Percentiles rank a stretch among this genome's conserved stretches.
Conservation (phyloP, 1,140 invertebrate species). For the Eupristina koningsbergeri region DNA sequence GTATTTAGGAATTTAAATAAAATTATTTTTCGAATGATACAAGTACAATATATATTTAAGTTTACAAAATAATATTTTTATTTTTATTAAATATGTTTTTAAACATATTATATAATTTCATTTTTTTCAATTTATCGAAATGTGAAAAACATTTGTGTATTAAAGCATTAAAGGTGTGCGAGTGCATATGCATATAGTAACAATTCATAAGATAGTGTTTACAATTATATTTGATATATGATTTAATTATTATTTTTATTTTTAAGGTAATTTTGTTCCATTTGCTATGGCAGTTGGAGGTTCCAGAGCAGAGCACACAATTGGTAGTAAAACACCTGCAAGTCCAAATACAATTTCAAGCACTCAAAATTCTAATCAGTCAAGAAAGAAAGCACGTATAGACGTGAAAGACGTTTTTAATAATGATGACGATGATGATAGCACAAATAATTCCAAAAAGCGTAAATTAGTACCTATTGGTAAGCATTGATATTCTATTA, state of each 20-base stretch:
- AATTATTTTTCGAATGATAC: too few relatives aligned
- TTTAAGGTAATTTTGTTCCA: slow-evolving; percentile 70
- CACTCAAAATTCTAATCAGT: slow-evolving; percentile 60
- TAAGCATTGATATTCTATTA: slow-evolving; percentile 60
- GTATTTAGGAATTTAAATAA: too few relatives aligned
- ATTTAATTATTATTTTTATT: slow-evolving; percentile 9
- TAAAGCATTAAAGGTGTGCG: too few relatives aligned
- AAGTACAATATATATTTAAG: too few relatives aligned
- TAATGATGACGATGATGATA: slow-evolving; percentile 89
- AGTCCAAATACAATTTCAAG: slow-evolving; percentile 63
- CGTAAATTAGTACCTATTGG: slow-evolving; percentile 88
- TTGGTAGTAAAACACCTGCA: slow-evolving; percentile 69
- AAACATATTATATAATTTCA: too few relatives aligned
- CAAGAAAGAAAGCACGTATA: slow-evolving; percentile 81
- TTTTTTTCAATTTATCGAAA: too few relatives aligned
- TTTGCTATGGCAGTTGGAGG: slow-evolving; percentile 70
- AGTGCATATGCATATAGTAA: too few relatives aligned
- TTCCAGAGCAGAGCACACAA: slow-evolving; percentile 63
- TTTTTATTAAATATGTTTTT: too few relatives aligned
- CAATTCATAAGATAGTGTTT: too few relatives aligned
- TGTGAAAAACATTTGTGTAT: too few relatives aligned
- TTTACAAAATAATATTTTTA: too few relatives aligned
- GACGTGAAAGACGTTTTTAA: slow-evolving; percentile 93
- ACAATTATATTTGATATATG: not conserved
- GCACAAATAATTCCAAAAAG: slow-evolving; percentile 79